Conservation (phyloP, 2,888 invertebrate species). For the Epinotia demarniana region DNA sequence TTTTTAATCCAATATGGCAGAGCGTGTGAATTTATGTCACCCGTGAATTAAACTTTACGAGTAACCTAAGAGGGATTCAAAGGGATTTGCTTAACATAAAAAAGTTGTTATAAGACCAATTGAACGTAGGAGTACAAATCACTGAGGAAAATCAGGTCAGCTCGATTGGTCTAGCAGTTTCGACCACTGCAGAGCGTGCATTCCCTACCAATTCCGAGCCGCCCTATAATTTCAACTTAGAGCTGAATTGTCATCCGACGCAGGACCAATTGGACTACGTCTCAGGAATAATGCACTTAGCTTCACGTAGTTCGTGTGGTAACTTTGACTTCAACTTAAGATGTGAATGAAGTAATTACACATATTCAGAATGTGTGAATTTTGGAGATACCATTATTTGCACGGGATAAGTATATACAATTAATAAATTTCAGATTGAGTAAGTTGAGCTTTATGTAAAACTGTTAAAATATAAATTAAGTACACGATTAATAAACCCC, state of each 20-base stretch:
- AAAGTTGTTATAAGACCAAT: neutral
- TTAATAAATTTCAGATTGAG: too few relatives aligned
- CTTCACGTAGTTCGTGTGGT: constrained; percentile 3
- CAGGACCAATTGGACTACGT: constrained; percentile 28
- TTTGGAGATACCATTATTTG: too few relatives aligned
- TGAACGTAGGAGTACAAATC: neutral
- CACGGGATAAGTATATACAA: too few relatives aligned
- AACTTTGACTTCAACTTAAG: constrained; percentile 9
- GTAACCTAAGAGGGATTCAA: too few relatives aligned
- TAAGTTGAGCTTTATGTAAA: too few relatives aligned
- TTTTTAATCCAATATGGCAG: too few relatives aligned
- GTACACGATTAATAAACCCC: too few relatives aligned
- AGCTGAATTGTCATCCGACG: constrained; percentile 39
- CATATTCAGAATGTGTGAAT: too few relatives aligned
- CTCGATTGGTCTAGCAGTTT: constrained; percentile 30
- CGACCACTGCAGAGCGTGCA: constrained; percentile 19
- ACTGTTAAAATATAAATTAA: too few relatives aligned
- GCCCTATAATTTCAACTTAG: constrained; percentile 42
- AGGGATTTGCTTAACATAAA: too few relatives aligned
- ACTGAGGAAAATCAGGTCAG: constrained; percentile 27
- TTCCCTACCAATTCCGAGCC: constrained; percentile 31
- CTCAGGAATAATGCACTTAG: constrained; percentile 34
- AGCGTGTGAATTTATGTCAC: too few relatives aligned
- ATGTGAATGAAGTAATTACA: neutral
- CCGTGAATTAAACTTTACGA: too few relatives aligned